Evolutionary conservation across 2,888 invertebrate genomes (phyloP).

Genomic region (Chalcis sispes): DNA sequence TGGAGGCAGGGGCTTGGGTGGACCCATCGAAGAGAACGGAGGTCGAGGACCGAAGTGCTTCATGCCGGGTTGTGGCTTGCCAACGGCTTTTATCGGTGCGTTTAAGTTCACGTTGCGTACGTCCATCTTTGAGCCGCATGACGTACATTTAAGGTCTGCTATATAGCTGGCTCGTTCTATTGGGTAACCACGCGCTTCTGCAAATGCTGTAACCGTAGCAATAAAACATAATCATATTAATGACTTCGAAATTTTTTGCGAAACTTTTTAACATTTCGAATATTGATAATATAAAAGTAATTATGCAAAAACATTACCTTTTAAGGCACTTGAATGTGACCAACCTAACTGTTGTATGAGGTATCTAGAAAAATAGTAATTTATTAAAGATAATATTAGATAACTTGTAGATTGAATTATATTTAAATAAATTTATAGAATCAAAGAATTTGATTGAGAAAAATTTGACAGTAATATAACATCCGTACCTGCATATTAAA

Average conservation of each 20-base stretch:
- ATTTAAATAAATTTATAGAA: conserved; percentile 18
- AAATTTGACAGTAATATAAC: not conserved
- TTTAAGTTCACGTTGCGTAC: conserved; percentile 58
- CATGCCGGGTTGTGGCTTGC: not conserved
- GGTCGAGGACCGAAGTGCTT: conserved; percentile 38
- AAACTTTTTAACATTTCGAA: not conserved
- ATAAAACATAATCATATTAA: too few relatives aligned
- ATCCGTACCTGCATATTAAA: conserved; percentile 83
- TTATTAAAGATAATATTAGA: not conserved
- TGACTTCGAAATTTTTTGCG: too few relatives aligned
- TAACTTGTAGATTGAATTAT: too few relatives aligned
- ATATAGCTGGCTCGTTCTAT: conserved; percentile 82
- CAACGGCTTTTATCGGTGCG: conserved; percentile 19
- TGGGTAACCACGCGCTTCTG: conserved; percentile 81
- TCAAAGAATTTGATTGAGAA: not conserved
- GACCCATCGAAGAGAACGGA: conserved; percentile 58
- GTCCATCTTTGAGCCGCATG: conserved; percentile 62
- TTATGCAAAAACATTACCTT: conserved; percentile 76
- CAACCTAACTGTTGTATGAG: conserved; percentile 82
- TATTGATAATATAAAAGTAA: conserved; percentile 1
- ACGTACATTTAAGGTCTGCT: conserved; percentile 70
- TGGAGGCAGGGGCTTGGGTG: conserved; percentile 52
- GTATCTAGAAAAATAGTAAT: conserved; percentile 66
- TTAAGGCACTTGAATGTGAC: conserved; percentile 78
- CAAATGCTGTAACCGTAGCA: conserved; percentile 77